Conservation (phyloP, 2,797 vertebrate genomes). For the Tragelaphus oryx region DNA sequence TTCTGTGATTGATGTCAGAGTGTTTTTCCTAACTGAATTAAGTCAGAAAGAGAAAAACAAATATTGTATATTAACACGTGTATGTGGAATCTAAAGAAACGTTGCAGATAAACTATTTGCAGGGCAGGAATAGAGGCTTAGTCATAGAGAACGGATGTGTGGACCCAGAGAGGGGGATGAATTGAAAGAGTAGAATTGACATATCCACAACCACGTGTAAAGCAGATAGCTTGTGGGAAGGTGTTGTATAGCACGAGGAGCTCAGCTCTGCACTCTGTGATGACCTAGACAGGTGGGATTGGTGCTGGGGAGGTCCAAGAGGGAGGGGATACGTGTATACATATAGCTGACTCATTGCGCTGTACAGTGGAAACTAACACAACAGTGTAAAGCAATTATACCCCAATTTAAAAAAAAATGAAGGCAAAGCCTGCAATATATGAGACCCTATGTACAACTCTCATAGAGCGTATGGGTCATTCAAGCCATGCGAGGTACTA, state of each 20-base stretch:
- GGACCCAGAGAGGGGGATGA: neutral
- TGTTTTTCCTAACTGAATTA: neutral
- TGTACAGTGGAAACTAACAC: neutral
- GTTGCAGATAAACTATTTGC: neutral
- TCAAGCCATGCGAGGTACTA: neutral
- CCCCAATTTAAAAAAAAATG: neutral
- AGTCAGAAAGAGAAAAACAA: neutral
- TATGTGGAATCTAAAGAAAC: neutral
- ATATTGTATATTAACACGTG: neutral
- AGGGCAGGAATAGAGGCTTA: neutral
- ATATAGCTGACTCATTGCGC: neutral
- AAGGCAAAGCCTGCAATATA: neutral
- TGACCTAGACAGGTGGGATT: neutral
- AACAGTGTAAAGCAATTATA: neutral
- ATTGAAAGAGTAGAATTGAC: neutral
- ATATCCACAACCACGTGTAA: neutral
- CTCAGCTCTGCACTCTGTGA: neutral
- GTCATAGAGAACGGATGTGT: neutral
- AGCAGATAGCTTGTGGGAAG: neutral
- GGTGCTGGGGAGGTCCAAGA: neutral
- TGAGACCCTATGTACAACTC: fast-evolving
- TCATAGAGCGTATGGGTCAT: neutral
- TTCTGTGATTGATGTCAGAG: neutral
- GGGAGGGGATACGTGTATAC: neutral
- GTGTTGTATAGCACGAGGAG: neutral